phyloP scores from a whole-genome alignment of 1,140 invertebrate species.

The Aporrectodea caliginosa region DNA sequence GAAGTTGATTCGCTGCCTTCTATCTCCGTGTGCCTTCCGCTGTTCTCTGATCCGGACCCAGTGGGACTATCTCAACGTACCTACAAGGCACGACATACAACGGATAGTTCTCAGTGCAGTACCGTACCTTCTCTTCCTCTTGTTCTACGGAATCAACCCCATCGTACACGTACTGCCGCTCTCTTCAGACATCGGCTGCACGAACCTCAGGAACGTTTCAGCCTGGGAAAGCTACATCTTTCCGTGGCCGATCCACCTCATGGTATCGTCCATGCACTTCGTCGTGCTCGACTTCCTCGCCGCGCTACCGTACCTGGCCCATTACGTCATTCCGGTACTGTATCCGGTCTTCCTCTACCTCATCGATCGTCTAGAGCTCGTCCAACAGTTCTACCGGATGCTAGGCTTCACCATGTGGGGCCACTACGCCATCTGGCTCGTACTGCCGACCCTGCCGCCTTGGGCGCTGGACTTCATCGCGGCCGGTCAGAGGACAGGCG shows the following conservation, averaged over 20 bases:
- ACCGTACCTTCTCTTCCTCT: slow-evolving; percentile 27
- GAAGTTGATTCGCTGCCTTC: no score
- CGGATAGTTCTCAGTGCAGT: slow-evolving; percentile 15
- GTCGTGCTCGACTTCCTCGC: slow-evolving; percentile 22
- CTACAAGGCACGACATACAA: neutral
- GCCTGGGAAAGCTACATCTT: slow-evolving; percentile 19
- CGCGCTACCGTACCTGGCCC: slow-evolving; percentile 28
- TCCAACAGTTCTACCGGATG: slow-evolving; percentile 28
- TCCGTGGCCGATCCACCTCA: slow-evolving; percentile 1
- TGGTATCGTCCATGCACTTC: slow-evolving; percentile 22
- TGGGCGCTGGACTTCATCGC: slow-evolving; percentile 17
- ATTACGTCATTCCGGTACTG: slow-evolving; percentile 28
- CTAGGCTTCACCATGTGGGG: slow-evolving; percentile 29
- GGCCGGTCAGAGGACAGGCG: neutral
- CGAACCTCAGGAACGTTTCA: slow-evolving; percentile 28
- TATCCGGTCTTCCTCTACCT: slow-evolving; percentile 25
- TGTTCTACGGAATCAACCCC: slow-evolving; percentile 29
- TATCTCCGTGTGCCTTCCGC: no score
- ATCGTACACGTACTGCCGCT: slow-evolving; percentile 24
- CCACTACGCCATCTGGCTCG: slow-evolving; percentile 30
- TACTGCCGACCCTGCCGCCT: slow-evolving; percentile 30
- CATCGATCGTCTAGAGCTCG: neutral
- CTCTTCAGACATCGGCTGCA: slow-evolving; percentile 20
- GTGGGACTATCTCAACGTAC: neutral
- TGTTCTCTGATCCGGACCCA: no score